Base-by-base conservation (phyloP, 2,797 vertebrate species). In the Cichlasoma orientale region DNA sequence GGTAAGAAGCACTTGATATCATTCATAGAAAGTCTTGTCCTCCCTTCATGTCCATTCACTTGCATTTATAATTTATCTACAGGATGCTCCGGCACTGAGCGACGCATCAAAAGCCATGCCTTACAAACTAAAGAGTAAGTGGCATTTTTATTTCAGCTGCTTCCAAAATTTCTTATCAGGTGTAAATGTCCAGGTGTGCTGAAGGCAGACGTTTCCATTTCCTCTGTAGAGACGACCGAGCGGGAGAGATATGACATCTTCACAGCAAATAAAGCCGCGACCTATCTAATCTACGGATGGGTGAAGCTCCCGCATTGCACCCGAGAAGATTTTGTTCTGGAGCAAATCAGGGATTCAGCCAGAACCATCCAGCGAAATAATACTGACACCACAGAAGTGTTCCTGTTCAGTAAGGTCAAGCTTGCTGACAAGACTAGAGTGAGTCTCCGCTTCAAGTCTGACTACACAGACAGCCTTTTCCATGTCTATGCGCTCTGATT, bases 291-390 rank as follows among this genome's bases (percentile, higher is more conserved):
- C 76, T 84, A 79, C 0, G 92, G 80, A 23, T 84, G 77, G 85
- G 25, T 93, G 77, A 75, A 1, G 18, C 2, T 84, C 29, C 0
- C 10, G 4, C 0, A 11, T 0, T 0, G 0, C 11, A n/a, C 9
- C 0, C 0, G 0, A 0, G n/a, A 82, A n/a, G 0, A 21, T 0
- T 1, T 78, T 0, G 0, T 0, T 1, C 76, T 92, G 31, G 1
- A 0, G 5, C 13, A 41, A 4, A 47, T 0, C 0, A 0, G 0
- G 2, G 0, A 1, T 0, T 0, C 0, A 0, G 2, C 0, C 0
- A 2, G 0, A n/a, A 5, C 0, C 1, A 9, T 90, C 3, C 1
- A 76, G 6, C n/a, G 0, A 2, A 23, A 41, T 3, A 1, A 0
- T 0, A 1, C 0, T 1, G 2, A 1, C 0, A 1, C 18, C 7